phyloP scores from a whole-genome alignment of 2,797 vertebrate species.

The Halcyon smyrnensis region DNA sequence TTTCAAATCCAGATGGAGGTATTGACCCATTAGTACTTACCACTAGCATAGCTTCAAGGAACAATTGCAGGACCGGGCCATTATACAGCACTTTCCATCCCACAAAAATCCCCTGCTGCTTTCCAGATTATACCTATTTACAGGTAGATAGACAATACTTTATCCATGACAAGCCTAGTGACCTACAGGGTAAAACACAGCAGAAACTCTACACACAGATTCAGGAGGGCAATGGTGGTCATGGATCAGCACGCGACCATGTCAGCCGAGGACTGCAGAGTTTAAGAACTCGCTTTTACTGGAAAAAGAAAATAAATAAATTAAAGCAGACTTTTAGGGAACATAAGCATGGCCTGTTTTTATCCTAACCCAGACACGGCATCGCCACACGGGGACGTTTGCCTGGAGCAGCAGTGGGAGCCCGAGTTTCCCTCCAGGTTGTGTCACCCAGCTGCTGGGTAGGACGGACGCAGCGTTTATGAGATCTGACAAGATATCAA shows the following conservation, averaged over 20 bases:
- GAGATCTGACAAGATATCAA: background rate
- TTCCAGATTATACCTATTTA: background rate
- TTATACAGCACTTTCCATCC: background rate
- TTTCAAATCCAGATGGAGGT: background rate
- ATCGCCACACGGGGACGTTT: rapidly evolving
- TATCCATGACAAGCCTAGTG: background rate
- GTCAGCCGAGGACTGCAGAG: rapidly evolving
- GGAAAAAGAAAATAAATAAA: no score
- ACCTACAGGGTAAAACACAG: background rate
- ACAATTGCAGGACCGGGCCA: background rate
- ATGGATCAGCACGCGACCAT: background rate
- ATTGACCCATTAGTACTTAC: background rate
- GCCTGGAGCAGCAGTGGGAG: background rate
- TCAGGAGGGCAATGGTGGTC: background rate
- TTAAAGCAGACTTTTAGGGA: background rate
- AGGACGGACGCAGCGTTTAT: rapidly evolving
- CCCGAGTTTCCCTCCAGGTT: background rate
- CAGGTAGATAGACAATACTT: background rate
- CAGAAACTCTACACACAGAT: background rate
- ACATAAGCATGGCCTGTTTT: background rate
- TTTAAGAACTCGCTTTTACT: background rate
- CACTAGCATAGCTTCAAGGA: background rate
- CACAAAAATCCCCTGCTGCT: background rate
- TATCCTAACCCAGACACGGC: background rate
- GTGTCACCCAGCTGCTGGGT: background rate